Evolutionary conservation across 2,113 vertebrate species (phyloP).

Genomic region (Tupaia chinensis): DNA sequence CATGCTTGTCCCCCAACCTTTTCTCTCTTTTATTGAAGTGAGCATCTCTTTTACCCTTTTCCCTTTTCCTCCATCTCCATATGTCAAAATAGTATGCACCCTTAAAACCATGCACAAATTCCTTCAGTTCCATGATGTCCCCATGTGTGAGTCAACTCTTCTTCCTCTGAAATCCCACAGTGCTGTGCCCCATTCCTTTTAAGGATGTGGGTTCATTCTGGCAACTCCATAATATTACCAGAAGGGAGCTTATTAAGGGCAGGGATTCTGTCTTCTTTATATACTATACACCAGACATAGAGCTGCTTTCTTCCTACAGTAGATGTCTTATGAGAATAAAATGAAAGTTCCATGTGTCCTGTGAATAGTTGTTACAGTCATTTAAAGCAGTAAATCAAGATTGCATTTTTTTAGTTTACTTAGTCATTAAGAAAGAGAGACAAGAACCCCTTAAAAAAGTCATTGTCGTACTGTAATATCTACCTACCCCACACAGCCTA

Average conservation of each 20-base stretch:
- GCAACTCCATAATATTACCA: neutral
- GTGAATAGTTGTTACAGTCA: neutral
- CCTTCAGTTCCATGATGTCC: neutral
- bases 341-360: neutral
- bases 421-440: too few species aligned
- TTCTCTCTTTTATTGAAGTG: neutral
- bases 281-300: neutral
- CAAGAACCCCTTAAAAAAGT: too few species aligned
- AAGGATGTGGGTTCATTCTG: neutral
- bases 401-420: neutral
- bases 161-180: neutral
- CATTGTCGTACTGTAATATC: too few species aligned
- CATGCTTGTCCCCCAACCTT: neutral
- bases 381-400: slow-evolving; percentile 31
- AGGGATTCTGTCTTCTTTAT: neutral
- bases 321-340: neutral
- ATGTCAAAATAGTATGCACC: neutral
- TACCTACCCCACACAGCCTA: too few species aligned
- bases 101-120: neutral
- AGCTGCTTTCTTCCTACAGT: neutral
- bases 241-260: neutral
- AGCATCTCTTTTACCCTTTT: neutral
- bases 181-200: neutral
- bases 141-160: neutral
- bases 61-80: neutral